phyloP scores from a whole-genome alignment of 2,888 invertebrate genomes.

The Agrotis clavis region DNA sequence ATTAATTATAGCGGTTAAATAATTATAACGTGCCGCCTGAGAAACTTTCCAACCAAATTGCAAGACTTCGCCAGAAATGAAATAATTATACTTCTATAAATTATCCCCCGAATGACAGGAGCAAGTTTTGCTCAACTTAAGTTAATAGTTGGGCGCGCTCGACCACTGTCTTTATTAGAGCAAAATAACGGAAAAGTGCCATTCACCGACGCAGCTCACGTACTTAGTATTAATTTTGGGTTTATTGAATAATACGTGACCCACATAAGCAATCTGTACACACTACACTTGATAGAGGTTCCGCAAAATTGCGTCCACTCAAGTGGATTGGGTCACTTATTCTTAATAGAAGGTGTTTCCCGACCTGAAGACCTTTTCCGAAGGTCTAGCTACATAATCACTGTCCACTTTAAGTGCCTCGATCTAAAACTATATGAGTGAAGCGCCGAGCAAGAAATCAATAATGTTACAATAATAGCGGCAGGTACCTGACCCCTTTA shows the following conservation, averaged over 20 bases:
- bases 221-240: constrained; percentile 87
- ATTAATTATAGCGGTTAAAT: constrained; percentile 81
- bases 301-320: constrained; percentile 79
- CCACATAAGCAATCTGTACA: constrained; percentile 78
- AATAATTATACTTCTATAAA: constrained; percentile 71
- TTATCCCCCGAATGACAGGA: constrained; percentile 61
- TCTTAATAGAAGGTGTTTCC: constrained; percentile 69
- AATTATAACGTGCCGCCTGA: constrained; percentile 67
- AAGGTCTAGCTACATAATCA: constrained; percentile 64
- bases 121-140: constrained; percentile 66
- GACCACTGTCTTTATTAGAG: constrained; percentile 78
- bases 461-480: constrained; percentile 57
- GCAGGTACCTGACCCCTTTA: constrained; percentile 51
- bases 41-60: constrained; percentile 67
- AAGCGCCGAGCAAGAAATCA: constrained; percentile 42
- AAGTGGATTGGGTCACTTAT: constrained; percentile 78
- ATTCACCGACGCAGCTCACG: constrained; percentile 80
- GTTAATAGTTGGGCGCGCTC: constrained; percentile 70
- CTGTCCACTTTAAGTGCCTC: constrained; percentile 49
- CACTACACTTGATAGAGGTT: constrained; percentile 75
- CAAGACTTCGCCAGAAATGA: constrained; percentile 67
- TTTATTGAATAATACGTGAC: constrained; percentile 89
- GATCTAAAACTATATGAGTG: constrained; percentile 50
- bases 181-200: constrained; percentile 79
- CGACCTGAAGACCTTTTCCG: constrained; percentile 58